phyloP scores from a whole-genome alignment of 2,888 invertebrate species.

The Tolmerus cingulatus region DNA sequence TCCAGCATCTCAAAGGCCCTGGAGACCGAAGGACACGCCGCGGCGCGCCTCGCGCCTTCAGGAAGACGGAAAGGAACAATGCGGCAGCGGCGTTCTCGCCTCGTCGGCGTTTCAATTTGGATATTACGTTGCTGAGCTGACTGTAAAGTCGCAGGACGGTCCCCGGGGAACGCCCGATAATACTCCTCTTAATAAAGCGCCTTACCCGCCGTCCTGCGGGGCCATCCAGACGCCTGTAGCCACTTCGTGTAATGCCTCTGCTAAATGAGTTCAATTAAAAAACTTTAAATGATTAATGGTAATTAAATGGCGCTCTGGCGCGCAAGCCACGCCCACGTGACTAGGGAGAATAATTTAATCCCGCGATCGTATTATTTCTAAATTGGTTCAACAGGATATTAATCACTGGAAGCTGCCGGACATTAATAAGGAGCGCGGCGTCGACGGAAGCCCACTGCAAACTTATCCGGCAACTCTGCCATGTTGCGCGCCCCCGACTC shows the following conservation, averaged over 20 bases:
- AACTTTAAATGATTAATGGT: conserved; percentile 31
- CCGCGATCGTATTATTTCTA: conserved; percentile 21
- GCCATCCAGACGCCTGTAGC: neutral
- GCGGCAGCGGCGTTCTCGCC: neutral
- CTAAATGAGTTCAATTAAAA: conserved; percentile 30
- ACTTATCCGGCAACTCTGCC: neutral
- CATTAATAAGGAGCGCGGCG: conserved; percentile 3
- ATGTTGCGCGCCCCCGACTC: neutral
- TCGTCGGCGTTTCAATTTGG: neutral
- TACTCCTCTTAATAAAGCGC: neutral
- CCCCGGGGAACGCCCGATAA: neutral
- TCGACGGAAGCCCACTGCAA: neutral
- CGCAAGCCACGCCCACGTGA: neutral
- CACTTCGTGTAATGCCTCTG: neutral
- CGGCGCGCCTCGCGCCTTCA: neutral
- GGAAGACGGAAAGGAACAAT: neutral
- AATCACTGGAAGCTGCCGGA: conserved; percentile 18
- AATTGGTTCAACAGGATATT: conserved; percentile 29
- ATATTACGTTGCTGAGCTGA: neutral
- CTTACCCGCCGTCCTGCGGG: neutral
- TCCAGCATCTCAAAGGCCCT: neutral
- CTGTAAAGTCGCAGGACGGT: neutral
- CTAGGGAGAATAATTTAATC: conserved; percentile 27
- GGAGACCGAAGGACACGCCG: neutral
- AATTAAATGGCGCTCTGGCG: conserved; percentile 10